A percentile compares a stretch with the other conserved stretches of the same genome.
Evolutionary conservation across 1,140 invertebrate genomes (phyloP).

Genomic region (Drosophila lowei): DNA sequence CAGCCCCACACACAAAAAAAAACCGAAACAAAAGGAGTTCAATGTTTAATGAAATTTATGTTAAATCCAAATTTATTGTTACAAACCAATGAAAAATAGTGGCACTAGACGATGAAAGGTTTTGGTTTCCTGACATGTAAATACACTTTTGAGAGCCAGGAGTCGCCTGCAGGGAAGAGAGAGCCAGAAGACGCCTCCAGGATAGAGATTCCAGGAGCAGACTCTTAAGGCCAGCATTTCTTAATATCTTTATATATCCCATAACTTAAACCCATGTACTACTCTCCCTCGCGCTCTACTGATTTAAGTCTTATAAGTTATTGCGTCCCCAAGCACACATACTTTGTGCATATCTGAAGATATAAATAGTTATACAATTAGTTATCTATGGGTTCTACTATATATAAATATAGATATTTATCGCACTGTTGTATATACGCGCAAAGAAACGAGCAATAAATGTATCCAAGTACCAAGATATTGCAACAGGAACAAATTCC

Average conservation of each 20-base stretch:
- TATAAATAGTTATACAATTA: constrained; percentile 6
- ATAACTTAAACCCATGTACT: constrained; percentile 43
- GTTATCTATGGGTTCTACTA: constrained; percentile 5
- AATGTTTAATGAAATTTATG: constrained; percentile 48
- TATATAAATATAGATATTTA: constrained; percentile 22
- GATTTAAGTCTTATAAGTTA: constrained; percentile 54
- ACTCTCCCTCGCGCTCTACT: constrained; percentile 25
- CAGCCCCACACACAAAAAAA: background rate
- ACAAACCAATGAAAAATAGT: constrained; percentile 22
- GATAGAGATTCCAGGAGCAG: background rate
- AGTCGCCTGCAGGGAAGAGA: constrained; percentile 14
- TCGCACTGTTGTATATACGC: constrained; percentile 69
- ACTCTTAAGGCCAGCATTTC: constrained; percentile 49
- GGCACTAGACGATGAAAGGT: constrained; percentile 1
- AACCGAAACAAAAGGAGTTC: constrained; percentile 11
- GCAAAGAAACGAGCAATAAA: constrained; percentile 73
- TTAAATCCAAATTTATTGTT: constrained; percentile 67
- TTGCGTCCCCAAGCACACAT: constrained; percentile 1
- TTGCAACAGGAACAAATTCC: background rate
- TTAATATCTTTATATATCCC: constrained; percentile 33
- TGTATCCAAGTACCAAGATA: constrained; percentile 31
- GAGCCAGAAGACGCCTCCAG: background rate
- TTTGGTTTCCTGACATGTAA: constrained; percentile 51
- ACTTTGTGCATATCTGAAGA: background rate
- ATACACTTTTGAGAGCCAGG: constrained; percentile 29